These are phyloP conservation scores for Zaprionus ornatus DNA, from an alignment of 1,140 invertebrate genomes.

Conservation along the genomic window DNA sequence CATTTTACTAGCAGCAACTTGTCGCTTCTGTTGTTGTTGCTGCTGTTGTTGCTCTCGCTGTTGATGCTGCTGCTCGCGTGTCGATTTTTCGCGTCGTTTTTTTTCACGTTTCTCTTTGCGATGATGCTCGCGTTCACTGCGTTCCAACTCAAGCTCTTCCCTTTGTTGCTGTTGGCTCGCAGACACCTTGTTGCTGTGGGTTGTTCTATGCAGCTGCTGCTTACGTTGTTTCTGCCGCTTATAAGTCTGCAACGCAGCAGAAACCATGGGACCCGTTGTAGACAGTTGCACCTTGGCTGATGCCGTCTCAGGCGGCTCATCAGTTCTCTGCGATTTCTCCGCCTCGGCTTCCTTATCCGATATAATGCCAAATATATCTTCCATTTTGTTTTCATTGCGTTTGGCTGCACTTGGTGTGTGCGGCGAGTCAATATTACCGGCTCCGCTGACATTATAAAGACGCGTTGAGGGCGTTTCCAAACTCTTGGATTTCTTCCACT, in stretches of 20 bases:
- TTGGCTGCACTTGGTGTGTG: slow-evolving; percentile 48
- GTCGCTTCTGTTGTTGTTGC: slow-evolving; percentile 66
- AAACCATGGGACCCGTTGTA: slow-evolving; percentile 74
- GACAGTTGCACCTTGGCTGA: slow-evolving; percentile 43
- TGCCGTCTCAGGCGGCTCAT: slow-evolving; percentile 40
- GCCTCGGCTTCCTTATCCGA: slow-evolving; percentile 92
- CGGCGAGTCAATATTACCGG: slow-evolving; percentile 11
- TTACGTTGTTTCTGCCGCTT: slow-evolving; percentile 78
- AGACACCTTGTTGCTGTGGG: slow-evolving; percentile 53
- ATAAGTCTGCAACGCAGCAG: slow-evolving; percentile 76
- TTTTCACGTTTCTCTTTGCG: slow-evolving; percentile 88
- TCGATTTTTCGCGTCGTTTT: slow-evolving; percentile 86
- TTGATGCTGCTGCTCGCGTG: slow-evolving; percentile 65
- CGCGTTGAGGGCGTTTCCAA: slow-evolving; percentile 46
- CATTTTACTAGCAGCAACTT: slow-evolving; percentile 73
- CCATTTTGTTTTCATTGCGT: slow-evolving; percentile 89
- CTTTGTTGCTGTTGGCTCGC: slow-evolving; percentile 12
- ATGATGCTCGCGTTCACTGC: slow-evolving; percentile 70
- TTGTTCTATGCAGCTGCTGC: slow-evolving; percentile 65
- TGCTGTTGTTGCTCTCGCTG: slow-evolving; percentile 70
- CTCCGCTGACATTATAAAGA: slow-evolving; percentile 29
- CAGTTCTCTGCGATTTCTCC: slow-evolving; percentile 78
- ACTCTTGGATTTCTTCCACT: slow-evolving; percentile 85
- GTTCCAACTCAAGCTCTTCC: slow-evolving; percentile 38
- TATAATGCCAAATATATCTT: slow-evolving; percentile 93